Conservation (phyloP, 1,140 invertebrate species). For the Bombus consobrinus region DNA sequence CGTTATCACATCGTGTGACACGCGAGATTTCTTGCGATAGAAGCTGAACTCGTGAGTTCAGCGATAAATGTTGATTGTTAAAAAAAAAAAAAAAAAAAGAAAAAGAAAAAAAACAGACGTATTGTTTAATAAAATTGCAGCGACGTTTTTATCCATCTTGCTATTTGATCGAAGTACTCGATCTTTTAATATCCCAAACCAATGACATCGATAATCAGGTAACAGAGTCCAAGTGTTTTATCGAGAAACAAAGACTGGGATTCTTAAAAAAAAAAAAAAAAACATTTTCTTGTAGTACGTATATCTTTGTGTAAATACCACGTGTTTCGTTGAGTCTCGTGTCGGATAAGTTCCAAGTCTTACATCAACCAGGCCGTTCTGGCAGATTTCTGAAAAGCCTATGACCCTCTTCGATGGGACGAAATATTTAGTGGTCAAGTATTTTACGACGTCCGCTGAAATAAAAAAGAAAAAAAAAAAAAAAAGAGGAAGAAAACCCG, state of each 20-base stretch:
- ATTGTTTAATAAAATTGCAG: not conserved
- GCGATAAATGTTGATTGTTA: not conserved
- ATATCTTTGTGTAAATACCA: not conserved
- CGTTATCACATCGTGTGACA: not conserved
- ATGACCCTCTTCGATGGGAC: too few relatives aligned
- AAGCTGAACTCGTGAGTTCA: too few relatives aligned
- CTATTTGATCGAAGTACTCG: not conserved
- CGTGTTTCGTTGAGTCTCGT: constrained; percentile 39
- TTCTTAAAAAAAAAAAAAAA: not conserved
- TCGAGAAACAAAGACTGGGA: not conserved
- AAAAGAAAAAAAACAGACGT: rapidly evolving
- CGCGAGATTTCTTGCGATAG: not conserved
- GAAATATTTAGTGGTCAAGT: not conserved
- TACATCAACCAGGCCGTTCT: not conserved
- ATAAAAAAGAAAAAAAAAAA: not conserved
- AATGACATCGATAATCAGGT: not conserved
- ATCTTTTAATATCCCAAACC: not conserved
- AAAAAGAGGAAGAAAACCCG: too few relatives aligned
- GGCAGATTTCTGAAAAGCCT: constrained; percentile 19
- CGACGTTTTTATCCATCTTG: not conserved
- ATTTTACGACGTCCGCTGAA: too few relatives aligned
- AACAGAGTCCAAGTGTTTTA: not conserved
- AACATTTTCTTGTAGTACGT: not conserved
- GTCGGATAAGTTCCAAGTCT: constrained; percentile 47
- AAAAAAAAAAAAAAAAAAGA: not conserved